Conservation (phyloP, 2,888 invertebrate species). For the Globia sparganii region DNA sequence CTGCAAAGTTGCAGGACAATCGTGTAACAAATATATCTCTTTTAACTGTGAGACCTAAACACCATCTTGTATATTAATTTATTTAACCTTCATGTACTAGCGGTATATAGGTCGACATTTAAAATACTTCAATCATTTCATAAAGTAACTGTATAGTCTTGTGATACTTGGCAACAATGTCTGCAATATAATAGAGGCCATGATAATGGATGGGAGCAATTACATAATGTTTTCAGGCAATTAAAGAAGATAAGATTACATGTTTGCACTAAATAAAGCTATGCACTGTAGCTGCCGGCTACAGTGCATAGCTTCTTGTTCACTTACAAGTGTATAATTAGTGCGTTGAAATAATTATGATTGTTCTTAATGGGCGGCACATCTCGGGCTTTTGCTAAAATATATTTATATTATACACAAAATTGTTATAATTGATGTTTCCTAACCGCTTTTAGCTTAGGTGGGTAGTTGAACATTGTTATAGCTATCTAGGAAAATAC, state of each 20-base stretch:
- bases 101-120: background rate
- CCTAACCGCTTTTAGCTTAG: background rate
- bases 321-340: background rate
- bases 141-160: background rate
- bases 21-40: background rate
- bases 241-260: constrained; percentile 52
- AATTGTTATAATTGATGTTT: background rate
- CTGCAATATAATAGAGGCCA: constrained; percentile 19
- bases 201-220: constrained; percentile 26
- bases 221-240: constrained; percentile 34
- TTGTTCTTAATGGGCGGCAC: background rate
- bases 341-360: constrained; percentile 12
- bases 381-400: background rate
- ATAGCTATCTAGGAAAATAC: background rate
- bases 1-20: background rate
- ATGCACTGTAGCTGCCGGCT: background rate
- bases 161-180: constrained; percentile 22
- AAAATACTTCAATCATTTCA: background rate
- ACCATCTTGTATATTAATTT: background rate
- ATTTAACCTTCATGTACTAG: background rate
- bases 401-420: background rate
- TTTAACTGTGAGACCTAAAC: background rate
- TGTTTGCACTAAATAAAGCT: constrained; percentile 17
- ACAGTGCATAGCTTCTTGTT: background rate
- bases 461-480: background rate